Percentiles rank a stretch among this genome's conserved stretches.
Evolutionary conservation across 92 coral and sea anemone species (phyloP).

Genomic region (Palythoa heliodiscus): DNA sequence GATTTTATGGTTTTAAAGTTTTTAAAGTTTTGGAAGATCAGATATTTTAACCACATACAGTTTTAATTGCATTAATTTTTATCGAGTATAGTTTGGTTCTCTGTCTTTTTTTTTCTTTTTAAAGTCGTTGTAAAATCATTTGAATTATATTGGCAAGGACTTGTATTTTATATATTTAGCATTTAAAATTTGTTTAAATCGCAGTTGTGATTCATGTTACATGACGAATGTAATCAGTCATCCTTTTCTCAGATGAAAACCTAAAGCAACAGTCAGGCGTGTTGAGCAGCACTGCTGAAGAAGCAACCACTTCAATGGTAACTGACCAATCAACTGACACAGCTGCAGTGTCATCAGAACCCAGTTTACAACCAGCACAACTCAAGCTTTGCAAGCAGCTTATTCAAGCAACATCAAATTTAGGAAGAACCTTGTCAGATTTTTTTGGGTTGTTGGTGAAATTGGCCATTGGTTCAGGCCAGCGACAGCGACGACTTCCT

Average conservation of each 20-base stretch:
- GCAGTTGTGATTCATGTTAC: background rate
- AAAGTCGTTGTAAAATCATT: no score
- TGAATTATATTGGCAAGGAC: no score
- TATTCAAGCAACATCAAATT: conserved; percentile 79
- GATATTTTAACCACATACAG: no score
- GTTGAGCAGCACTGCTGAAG: conserved; percentile 40
- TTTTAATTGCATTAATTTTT: no score
- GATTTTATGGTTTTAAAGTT: no score
- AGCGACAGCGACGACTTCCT: conserved; percentile 94
- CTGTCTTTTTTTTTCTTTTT: no score
- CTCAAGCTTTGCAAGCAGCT: conserved; percentile 86
- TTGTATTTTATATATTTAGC: no score
- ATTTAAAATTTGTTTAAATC: no score
- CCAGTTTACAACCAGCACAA: conserved; percentile 74
- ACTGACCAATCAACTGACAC: conserved; percentile 8
- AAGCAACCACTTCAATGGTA: conserved; percentile 36
- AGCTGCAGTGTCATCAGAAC: conserved; percentile 44
- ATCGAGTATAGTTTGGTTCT: no score
- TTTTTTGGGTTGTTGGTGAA: conserved; percentile 85
- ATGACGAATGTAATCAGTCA: background rate
- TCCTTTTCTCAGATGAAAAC: conserved; percentile 11
- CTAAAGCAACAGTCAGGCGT: conserved; percentile 22
- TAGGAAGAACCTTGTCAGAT: conserved; percentile 91
- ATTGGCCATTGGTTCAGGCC: conserved; percentile 92
- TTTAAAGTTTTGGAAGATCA: no score